phyloP scores from a whole-genome alignment of 2,797 vertebrate genomes.

The Gymnoscopelus braueri region DNA sequence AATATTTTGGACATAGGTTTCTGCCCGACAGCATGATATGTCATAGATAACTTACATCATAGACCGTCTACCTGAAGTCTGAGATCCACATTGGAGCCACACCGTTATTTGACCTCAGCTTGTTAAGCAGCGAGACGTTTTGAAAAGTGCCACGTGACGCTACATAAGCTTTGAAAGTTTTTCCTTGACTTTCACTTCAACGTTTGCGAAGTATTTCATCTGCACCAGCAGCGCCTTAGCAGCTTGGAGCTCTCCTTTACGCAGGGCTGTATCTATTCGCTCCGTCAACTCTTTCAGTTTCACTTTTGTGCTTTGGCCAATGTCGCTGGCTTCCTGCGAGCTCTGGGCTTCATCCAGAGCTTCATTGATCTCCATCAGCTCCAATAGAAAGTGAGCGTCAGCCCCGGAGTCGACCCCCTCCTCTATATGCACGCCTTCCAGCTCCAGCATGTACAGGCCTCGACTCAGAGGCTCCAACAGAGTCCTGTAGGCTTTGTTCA shows the following conservation, averaged over 20 bases:
- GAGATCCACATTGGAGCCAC: no score
- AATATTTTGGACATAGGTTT: no score
- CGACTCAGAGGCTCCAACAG: conserved; percentile 91
- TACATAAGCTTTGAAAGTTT: conserved; percentile 79
- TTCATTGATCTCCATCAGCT: conserved; percentile 94
- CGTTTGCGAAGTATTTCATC: conserved; percentile 94
- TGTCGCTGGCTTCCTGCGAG: conserved; percentile 73
- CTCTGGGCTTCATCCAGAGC: conserved; percentile 80
- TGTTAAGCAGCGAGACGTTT: no score
- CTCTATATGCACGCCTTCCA: conserved; percentile 82
- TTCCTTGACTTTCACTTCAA: conserved; percentile 92
- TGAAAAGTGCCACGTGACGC: neutral
- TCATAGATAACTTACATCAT: no score
- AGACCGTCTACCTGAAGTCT: no score
- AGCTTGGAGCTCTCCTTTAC: conserved; percentile 88
- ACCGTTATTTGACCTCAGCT: no score
- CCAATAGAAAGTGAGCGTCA: conserved; percentile 84
- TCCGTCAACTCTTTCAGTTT: conserved; percentile 85
- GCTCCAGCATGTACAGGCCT: conserved; percentile 93
- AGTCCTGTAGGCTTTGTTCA: conserved; percentile 93
- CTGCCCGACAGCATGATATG: no score
- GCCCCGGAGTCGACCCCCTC: conserved; percentile 83
- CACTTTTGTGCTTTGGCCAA: conserved; percentile 83
- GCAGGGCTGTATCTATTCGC: conserved; percentile 85
- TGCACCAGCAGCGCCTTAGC: conserved; percentile 88